phyloP scores from a whole-genome alignment of 92 coral and sea anemone species.

The Palythoa heliodiscus region DNA sequence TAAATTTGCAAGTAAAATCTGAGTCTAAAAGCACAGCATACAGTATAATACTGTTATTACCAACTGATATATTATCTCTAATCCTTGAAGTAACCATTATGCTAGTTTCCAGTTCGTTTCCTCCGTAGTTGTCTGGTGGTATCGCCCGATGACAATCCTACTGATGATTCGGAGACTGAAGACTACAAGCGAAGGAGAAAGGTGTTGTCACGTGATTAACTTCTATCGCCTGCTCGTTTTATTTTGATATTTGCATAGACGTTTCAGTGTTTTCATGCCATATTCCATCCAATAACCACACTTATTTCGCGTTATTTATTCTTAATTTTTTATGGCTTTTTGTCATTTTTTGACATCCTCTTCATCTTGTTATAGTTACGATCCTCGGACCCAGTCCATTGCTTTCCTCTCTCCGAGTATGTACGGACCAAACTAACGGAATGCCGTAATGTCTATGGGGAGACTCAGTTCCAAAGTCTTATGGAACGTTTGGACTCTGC shows the following conservation, averaged over 20 bases:
- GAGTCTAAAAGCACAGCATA: no score
- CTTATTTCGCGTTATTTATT: no score
- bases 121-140: constrained; percentile 75
- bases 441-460: constrained; percentile 79
- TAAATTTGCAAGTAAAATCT: no score
- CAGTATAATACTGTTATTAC: no score
- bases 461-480: constrained; percentile 71
- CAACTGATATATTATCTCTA: no score
- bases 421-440: constrained; percentile 79
- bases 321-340: background rate
- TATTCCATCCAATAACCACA: no score
- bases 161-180: constrained; percentile 71
- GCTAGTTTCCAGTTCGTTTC: background rate
- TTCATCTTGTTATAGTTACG: constrained; percentile 56
- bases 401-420: constrained; percentile 78
- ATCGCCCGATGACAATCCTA: constrained; percentile 55
- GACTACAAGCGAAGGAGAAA: constrained; percentile 67
- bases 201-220: constrained; percentile 45
- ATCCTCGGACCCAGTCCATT: constrained; percentile 83
- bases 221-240: background rate
- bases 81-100: no score
- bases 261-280: background rate
- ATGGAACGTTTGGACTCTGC: constrained; percentile 28
- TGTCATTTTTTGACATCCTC: background rate
- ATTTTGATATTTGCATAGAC: background rate